These are phyloP conservation scores for Percopsis transmontana DNA, from an alignment of 2,113 vertebrate species.

Conservation along the genomic window DNA sequence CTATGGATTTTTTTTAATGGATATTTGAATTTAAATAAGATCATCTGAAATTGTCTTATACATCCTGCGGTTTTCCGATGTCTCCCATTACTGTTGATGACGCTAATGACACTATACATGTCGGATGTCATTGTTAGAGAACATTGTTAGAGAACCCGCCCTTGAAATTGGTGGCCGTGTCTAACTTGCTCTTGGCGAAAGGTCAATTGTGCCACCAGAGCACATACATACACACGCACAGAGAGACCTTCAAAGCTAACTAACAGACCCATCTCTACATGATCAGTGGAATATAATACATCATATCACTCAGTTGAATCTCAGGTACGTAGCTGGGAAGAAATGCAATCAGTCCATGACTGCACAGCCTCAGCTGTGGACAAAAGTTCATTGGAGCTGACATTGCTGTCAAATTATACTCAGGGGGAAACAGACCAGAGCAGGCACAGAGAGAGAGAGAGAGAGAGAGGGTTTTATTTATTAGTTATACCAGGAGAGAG, in stretches of 20 bases:
- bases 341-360: conserved; percentile 49
- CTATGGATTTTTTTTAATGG: too few relatives aligned
- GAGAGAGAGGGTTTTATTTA: conserved; percentile 35
- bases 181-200: too few relatives aligned
- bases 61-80: too few relatives aligned
- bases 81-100: too few relatives aligned
- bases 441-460: neutral
- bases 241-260: neutral
- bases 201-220: too few relatives aligned
- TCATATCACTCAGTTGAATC: conserved; percentile 7
- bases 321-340: conserved; percentile 38
- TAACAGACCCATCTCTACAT: conserved; percentile 11
- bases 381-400: conserved; percentile 39
- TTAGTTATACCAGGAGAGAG: conserved; percentile 7
- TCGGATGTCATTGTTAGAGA: too few relatives aligned
- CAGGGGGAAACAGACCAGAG: conserved; percentile 36
- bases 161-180: too few relatives aligned
- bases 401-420: conserved; percentile 48
- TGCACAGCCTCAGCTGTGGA: conserved; percentile 27
- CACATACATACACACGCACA: neutral
- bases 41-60: too few relatives aligned
- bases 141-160: too few relatives aligned
- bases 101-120: too few relatives aligned
- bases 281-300: conserved; percentile 19
- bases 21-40: too few relatives aligned